Percentiles rank a stretch among this genome's conserved stretches.
These are phyloP conservation scores for Dermatemys mawii DNA, from an alignment of 2,113 vertebrate species.

Conservation along the genomic window DNA sequence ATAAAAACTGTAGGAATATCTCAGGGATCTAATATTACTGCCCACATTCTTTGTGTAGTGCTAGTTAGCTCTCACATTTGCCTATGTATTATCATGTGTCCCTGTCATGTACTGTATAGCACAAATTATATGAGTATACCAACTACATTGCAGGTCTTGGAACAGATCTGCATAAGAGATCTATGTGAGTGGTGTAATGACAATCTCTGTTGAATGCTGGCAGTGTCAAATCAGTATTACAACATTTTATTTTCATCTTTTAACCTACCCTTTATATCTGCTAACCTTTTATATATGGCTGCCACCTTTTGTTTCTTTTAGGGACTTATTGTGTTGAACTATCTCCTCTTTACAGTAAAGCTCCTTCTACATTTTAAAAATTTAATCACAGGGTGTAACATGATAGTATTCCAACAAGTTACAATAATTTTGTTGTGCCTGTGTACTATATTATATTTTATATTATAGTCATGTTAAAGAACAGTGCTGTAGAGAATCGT, in stretches of 20 bases:
- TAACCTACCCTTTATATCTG: not conserved
- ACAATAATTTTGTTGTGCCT: not conserved
- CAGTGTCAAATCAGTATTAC: not conserved
- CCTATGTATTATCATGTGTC: not conserved
- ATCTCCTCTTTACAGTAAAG: not conserved
- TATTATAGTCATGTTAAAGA: not conserved
- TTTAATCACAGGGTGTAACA: not conserved
- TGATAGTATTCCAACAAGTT: not conserved
- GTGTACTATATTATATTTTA: too few relatives aligned
- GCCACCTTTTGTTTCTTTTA: not conserved
- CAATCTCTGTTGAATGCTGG: not conserved
- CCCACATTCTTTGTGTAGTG: not conserved
- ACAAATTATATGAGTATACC: not conserved
- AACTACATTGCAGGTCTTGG: constrained; percentile 3
- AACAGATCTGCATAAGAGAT: not conserved
- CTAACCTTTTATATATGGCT: not conserved
- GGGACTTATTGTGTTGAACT: not conserved
- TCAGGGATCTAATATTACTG: constrained; percentile 15
- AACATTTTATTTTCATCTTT: not conserved
- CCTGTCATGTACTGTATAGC: accelerated
- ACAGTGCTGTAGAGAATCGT: not conserved
- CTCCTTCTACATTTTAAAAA: not conserved
- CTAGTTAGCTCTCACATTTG: not conserved
- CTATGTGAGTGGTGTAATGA: not conserved
- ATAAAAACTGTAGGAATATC: constrained; percentile 13